A percentile compares a stretch with the other conserved stretches of the same genome.
phyloP scores from a whole-genome alignment of 2,113 vertebrate genomes.

The Nothobranchius furzeri region DNA sequence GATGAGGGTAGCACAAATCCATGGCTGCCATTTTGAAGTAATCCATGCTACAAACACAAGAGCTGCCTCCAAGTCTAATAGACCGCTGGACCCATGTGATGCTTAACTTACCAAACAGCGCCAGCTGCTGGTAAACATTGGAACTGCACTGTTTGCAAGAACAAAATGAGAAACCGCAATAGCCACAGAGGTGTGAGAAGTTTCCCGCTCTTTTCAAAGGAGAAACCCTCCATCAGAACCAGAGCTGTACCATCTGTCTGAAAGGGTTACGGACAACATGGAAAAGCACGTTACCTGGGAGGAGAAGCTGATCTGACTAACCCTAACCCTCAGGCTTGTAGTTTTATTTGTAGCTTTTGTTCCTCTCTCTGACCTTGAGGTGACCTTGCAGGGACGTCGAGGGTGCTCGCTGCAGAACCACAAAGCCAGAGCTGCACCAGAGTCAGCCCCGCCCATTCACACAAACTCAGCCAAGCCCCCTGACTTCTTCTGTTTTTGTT shows the following conservation, averaged over 20 bases:
- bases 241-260: not conserved
- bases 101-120: slow-evolving; percentile 44
- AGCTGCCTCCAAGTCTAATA: slow-evolving; percentile 51
- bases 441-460: too few species aligned
- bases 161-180: not conserved
- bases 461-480: too few species aligned
- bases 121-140: slow-evolving; percentile 29
- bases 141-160: slow-evolving; percentile 20
- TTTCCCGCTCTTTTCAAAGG: not conserved
- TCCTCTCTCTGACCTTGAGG: too few species aligned
- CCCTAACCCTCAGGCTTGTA: too few species aligned
- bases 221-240: not conserved
- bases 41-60: slow-evolving; percentile 37
- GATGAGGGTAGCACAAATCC: slow-evolving; percentile 12
- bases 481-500: too few species aligned
- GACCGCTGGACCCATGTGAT: slow-evolving; percentile 25
- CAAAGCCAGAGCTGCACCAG: too few species aligned
- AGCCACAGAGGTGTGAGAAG: not conserved
- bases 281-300: not conserved
- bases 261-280: too few species aligned
- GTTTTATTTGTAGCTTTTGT: too few species aligned
- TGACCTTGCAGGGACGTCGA: too few species aligned
- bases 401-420: too few species aligned
- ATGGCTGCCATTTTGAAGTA: slow-evolving; percentile 66
- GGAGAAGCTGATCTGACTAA: too few species aligned